A percentile compares a stretch with the other conserved stretches of the same genome.
Conservation (phyloP, 2,113 vertebrate genomes). For the Holacanthus passer region DNA sequence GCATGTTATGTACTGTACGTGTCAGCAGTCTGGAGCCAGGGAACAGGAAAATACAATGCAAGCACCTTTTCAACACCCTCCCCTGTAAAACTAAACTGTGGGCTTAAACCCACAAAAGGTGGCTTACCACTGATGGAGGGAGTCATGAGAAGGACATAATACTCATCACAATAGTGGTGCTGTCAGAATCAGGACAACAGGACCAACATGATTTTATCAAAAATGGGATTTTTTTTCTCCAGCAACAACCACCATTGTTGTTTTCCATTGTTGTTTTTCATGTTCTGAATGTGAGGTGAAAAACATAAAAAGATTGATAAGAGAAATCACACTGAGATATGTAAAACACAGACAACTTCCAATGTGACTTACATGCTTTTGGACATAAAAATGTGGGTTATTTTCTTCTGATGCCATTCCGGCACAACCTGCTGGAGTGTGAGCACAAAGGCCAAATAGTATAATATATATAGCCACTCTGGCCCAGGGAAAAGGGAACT, state of each 20-base stretch:
- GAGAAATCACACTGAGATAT: background rate
- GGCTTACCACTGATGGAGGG: slow-evolving; percentile 65
- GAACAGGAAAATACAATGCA: slow-evolving; percentile 76
- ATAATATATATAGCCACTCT: background rate
- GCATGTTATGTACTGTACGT: slow-evolving; percentile 56
- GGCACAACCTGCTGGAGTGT: background rate
- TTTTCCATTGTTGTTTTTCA: background rate
- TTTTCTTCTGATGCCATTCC: background rate
- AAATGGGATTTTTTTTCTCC: background rate
- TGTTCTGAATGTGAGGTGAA: background rate
- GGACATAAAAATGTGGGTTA: background rate
- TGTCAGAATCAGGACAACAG: slow-evolving; percentile 7
- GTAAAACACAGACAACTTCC: background rate
- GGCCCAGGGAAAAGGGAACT: slow-evolving; percentile 19
- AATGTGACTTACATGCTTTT: background rate
- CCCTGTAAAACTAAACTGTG: slow-evolving; percentile 68
- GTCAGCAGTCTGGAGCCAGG: slow-evolving; percentile 81
- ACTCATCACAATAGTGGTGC: slow-evolving; percentile 69
- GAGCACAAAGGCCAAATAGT: background rate
- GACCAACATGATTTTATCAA: background rate
- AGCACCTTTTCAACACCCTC: slow-evolving; percentile 77
- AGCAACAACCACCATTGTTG: background rate
- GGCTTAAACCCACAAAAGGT: slow-evolving; percentile 79
- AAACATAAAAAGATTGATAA: background rate
- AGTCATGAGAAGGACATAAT: slow-evolving; percentile 62